Evolutionary conservation across 2,797 vertebrate species (phyloP).

Genomic region (Melanotaenia nigrans): DNA sequence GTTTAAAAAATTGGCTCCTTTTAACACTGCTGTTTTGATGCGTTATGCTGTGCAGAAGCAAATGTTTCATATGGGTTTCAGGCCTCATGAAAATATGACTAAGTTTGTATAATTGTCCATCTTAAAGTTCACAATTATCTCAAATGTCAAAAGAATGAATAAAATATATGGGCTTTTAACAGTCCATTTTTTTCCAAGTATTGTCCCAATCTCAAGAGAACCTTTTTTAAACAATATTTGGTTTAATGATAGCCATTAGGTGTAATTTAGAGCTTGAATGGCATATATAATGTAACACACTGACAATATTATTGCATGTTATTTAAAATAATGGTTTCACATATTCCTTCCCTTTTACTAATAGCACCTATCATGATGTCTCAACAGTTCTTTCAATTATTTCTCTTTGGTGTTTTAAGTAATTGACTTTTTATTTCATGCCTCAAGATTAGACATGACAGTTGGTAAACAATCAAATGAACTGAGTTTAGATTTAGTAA

Average conservation of each 20-base stretch:
- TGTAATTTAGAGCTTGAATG: constrained; percentile 41
- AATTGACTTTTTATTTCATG: constrained; percentile 11
- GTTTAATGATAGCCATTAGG: constrained; percentile 52
- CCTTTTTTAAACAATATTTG: constrained; percentile 14
- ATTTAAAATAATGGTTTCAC: constrained; percentile 20
- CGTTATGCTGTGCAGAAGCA: neutral
- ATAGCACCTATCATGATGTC: constrained; percentile 12
- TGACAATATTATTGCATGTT: constrained; percentile 10
- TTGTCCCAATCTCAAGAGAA: constrained; percentile 7
- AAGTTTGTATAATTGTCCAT: constrained; percentile 16
- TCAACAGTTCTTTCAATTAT: constrained; percentile 5
- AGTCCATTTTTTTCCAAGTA: neutral
- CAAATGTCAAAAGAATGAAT: neutral
- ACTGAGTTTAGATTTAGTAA: constrained; percentile 8
- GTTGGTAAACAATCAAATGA: constrained; percentile 4
- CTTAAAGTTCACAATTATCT: constrained; percentile 11
- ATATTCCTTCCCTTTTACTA: constrained; percentile 5
- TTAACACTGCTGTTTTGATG: constrained; percentile 12
- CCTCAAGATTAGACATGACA: constrained; percentile 8
- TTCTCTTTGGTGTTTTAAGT: constrained; percentile 1
- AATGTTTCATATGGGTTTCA: neutral
- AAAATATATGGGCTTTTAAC: neutral
- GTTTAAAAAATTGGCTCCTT: neutral
- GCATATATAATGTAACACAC: constrained; percentile 42
- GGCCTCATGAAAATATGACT: neutral